phyloP scores from a whole-genome alignment of 2,113 vertebrate species.

The Paratilapia polleni region DNA sequence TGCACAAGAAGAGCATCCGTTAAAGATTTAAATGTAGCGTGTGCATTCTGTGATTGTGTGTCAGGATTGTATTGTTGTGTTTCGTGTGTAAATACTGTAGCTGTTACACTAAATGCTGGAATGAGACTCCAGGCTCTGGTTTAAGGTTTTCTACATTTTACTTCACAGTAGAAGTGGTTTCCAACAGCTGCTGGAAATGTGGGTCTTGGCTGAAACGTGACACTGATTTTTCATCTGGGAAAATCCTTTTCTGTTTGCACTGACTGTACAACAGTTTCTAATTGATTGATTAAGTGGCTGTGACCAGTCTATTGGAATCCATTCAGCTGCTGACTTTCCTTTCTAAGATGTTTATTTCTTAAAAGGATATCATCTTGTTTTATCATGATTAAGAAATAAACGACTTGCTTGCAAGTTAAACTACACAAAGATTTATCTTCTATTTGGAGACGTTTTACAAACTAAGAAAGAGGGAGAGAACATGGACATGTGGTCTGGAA shows the following conservation, averaged over 20 bases:
- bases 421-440: neutral
- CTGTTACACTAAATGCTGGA: neutral
- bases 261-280: neutral
- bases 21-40: neutral
- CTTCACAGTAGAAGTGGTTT: neutral
- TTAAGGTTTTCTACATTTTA: neutral
- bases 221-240: neutral
- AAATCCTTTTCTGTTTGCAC: neutral
- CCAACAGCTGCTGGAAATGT: constrained; percentile 25
- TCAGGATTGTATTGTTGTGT: neutral
- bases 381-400: neutral
- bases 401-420: neutral
- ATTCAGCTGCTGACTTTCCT: neutral
- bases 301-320: neutral
- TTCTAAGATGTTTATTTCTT: neutral
- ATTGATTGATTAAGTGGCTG: neutral
- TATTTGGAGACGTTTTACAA: neutral
- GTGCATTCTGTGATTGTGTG: neutral
- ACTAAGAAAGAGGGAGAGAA: neutral
- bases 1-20: neutral
- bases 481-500: constrained; percentile 60
- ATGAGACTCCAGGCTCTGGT: neutral
- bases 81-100: neutral
- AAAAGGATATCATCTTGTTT: neutral
- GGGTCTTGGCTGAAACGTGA: constrained; percentile 17